Conservation (phyloP, 2,113 vertebrate genomes). For the Ptilorrhoa leucosticta region DNA sequence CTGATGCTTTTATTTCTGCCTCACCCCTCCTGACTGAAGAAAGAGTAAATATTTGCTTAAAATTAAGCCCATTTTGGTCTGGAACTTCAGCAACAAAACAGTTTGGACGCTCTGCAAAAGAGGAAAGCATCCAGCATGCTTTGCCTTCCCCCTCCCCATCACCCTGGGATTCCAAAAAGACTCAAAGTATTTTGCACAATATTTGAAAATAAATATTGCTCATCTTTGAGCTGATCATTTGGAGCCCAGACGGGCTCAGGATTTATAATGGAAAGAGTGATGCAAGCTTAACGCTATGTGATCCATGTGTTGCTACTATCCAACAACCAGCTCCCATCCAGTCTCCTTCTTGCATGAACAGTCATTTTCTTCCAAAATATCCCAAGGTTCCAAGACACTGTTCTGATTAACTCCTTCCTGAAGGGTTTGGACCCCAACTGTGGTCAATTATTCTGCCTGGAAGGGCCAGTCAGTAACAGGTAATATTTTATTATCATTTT, state of each 20-base stretch:
- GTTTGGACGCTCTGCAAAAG: conserved; percentile 15
- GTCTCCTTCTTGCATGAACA: neutral
- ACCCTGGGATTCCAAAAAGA: conserved; percentile 32
- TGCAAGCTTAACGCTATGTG: conserved; percentile 29
- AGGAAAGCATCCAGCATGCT: conserved; percentile 34
- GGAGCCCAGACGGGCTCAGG: neutral
- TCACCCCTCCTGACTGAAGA: conserved; percentile 33
- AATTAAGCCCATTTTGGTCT: conserved; percentile 51
- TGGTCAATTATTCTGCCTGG: neutral
- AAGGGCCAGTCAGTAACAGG: neutral
- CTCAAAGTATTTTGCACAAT: conserved; percentile 59
- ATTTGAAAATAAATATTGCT: conserved; percentile 68
- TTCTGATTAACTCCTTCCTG: conserved; percentile 41
- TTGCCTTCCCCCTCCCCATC: neutral
- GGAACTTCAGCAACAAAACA: conserved; percentile 47
- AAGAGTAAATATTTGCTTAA: conserved; percentile 65
- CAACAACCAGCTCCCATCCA: conserved; percentile 11
- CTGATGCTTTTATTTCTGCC: conserved; percentile 55
- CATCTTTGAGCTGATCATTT: conserved; percentile 47
- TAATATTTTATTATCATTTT: neutral
- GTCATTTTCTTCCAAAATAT: conserved; percentile 6
- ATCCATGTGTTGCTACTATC: conserved; percentile 40
- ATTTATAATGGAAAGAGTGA: conserved; percentile 59
- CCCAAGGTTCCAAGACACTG: neutral
- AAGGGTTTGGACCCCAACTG: neutral